Base-by-base conservation (phyloP, 2,113 vertebrate genomes). In the Beaufortia kweichowensis region DNA sequence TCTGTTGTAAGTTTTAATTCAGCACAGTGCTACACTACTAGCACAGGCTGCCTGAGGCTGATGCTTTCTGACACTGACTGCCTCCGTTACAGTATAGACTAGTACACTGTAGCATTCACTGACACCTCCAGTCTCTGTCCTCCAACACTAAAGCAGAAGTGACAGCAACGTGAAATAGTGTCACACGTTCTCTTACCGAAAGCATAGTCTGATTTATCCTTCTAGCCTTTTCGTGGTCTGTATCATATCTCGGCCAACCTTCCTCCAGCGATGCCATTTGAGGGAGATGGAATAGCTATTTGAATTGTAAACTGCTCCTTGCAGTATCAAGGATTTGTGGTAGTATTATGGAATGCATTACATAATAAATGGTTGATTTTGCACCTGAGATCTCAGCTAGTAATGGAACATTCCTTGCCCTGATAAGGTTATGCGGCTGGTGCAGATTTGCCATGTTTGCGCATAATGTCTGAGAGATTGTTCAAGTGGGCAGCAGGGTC, bases 1-100 rank as follows among this genome's bases (percentile, higher is more conserved):
- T 70, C 57, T 78, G 29, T 33, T 62, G 12, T 55, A 21, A 62
- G 66, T 61, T 62, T 4, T 39, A 66, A 48, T 50, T 62, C 43
- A 39, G 64, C 39, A 60, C 33, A 41, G 26, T 8, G 19, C 41
- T 77, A 33, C 48, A 57, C 43, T 39, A 57, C 29, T 26, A 64
- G 35, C 56, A 17, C 9, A 61, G 29, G n/a, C 64, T 43, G 39
- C 14, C 21, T 61, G 43, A 48, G 41, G n/a, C n/a, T 78, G 57
- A 78, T 64, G 24, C 12, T 24, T 55, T 29, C 3, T 62, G 69
- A 64, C 67, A 78, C 23, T 10, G 46, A 23, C 33, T 24, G 26
- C 39, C 56, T 57, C 39, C 29, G 8, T 68, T 29, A n/a, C n/a
- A n/a, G n/a, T n/a, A 46, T 41, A 19, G 61, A 21, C 50, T 41